phyloP scores from a whole-genome alignment of 2,797 vertebrate species.

The Morus bassanus region DNA sequence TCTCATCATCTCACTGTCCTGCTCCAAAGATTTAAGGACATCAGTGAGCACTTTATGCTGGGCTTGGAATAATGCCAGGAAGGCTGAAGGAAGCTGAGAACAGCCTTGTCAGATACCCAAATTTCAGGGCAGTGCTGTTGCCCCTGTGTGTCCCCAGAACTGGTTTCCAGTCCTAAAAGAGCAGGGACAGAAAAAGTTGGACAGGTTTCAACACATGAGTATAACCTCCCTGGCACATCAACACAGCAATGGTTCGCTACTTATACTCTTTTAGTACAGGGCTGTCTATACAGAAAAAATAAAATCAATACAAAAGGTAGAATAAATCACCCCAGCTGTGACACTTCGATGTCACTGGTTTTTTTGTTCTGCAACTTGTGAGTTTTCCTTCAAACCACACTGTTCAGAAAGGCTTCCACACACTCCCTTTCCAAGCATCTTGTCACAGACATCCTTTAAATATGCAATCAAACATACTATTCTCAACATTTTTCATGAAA shows the following conservation, averaged over 20 bases:
- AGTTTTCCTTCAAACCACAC: neutral
- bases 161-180: neutral
- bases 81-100: neutral
- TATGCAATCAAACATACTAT: neutral
- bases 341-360: neutral
- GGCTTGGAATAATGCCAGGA: neutral
- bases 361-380: neutral
- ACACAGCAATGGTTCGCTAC: rapidly evolving
- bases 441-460: neutral
- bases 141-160: neutral
- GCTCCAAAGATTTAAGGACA: neutral
- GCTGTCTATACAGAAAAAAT: neutral
- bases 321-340: neutral
- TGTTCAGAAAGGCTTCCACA: neutral
- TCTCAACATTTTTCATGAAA: neutral
- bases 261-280: neutral
- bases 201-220: neutral
- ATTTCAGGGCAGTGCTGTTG: neutral
- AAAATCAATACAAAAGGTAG: neutral
- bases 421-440: neutral
- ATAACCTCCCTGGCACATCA: neutral
- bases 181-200: neutral
- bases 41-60: neutral
- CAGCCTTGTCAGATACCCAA: neutral
- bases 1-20: neutral